Conservation (phyloP, 2,113 vertebrate species). For the Notarius quadriscutis region DNA sequence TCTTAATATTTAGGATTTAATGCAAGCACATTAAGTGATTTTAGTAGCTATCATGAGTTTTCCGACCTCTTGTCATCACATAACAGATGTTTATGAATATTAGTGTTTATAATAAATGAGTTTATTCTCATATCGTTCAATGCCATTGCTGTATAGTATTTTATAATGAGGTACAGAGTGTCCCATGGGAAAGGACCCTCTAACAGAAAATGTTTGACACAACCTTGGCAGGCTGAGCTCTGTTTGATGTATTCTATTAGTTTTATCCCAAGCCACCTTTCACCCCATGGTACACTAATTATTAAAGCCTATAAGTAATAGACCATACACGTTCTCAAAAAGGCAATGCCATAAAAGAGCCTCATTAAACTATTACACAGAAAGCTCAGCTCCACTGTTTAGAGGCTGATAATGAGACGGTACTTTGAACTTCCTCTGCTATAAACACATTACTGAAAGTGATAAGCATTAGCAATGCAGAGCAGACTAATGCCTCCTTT, state of each 20-base stretch:
- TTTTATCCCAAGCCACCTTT: not conserved
- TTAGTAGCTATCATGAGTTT: not conserved
- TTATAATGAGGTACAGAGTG: not conserved
- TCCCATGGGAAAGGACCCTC: too few relatives aligned
- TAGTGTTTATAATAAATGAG: not conserved
- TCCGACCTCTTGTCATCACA: not conserved
- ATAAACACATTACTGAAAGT: conserved; percentile 34
- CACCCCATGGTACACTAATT: conserved; percentile 1
- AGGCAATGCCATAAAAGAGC: not conserved
- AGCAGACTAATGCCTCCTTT: conserved; percentile 8
- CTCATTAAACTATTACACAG: conserved; percentile 18
- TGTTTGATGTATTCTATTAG: not conserved
- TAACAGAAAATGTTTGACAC: not conserved
- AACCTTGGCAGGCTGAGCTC: not conserved
- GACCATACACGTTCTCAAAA: conserved; percentile 15
- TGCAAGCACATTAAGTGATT: not conserved
- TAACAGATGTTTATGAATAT: not conserved
- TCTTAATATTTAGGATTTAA: not conserved
- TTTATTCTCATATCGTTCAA: not conserved
- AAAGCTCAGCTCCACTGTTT: conserved; percentile 19
- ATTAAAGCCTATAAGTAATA: conserved; percentile 23
- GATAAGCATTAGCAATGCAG: conserved; percentile 29
- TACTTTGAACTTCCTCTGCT: conserved; percentile 23
- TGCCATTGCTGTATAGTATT: not conserved
- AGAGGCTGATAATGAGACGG: conserved; percentile 26